Evolutionary conservation across 1,140 invertebrate genomes (phyloP).

Genomic region (Drosophila willistoni): DNA sequence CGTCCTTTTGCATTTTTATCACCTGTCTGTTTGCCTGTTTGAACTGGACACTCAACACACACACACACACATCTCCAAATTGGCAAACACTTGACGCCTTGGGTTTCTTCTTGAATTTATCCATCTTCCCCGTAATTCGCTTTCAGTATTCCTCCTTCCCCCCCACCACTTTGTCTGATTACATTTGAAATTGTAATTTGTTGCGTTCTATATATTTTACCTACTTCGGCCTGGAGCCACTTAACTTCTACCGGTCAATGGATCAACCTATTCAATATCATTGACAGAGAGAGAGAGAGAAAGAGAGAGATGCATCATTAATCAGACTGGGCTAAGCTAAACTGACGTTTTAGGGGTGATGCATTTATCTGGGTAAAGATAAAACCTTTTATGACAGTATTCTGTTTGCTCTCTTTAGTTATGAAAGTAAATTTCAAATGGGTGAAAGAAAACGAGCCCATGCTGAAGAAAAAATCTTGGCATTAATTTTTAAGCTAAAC

Average conservation of each 20-base stretch:
- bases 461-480: too few relatives aligned
- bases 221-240: constrained; percentile 36
- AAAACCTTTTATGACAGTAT: background rate
- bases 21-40: constrained; percentile 71
- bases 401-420: constrained; percentile 1
- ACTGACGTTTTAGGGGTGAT: background rate
- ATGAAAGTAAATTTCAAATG: background rate
- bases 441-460: background rate
- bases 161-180: constrained; percentile 83
- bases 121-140: constrained; percentile 3
- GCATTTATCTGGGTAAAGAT: background rate
- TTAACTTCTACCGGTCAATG: constrained; percentile 66
- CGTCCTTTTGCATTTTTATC: constrained; percentile 70
- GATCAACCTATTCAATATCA: constrained; percentile 71
- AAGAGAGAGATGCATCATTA: constrained; percentile 42
- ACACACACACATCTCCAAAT: constrained; percentile 36
- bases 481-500: too few relatives aligned
- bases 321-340: constrained; percentile 41
- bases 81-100: constrained; percentile 17
- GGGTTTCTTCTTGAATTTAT: constrained; percentile 26
- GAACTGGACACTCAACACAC: constrained; percentile 39
- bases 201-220: constrained; percentile 54
- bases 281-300: background rate
- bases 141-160: constrained; percentile 35
- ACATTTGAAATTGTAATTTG: constrained; percentile 83